phyloP scores from a whole-genome alignment of 2,797 vertebrate species.

The Phataginus tetradactyla region DNA sequence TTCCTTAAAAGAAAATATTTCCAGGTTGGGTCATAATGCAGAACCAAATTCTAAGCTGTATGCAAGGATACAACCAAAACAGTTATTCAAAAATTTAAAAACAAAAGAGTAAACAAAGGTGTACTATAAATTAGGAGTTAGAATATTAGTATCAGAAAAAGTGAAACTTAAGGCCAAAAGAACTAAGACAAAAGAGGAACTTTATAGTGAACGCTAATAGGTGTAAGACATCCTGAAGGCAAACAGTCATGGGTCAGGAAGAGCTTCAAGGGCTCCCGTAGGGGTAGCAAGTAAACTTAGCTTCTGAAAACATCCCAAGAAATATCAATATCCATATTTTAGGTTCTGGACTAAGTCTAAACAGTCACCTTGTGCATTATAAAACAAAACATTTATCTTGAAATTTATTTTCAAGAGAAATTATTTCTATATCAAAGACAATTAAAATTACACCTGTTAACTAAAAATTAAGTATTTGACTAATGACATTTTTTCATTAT shows the following conservation, averaged over 20 bases:
- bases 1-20: not conserved
- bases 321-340: not conserved
- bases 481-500: not conserved
- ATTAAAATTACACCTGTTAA: not conserved
- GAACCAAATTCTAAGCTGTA: not conserved
- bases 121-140: not conserved
- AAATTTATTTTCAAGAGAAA: constrained; percentile 35
- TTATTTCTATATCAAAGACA: not conserved
- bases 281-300: not conserved
- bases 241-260: not conserved
- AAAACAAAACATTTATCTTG: not conserved
- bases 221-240: not conserved
- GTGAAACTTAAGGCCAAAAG: not conserved
- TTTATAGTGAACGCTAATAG: not conserved
- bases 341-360: not conserved
- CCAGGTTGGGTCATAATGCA: not conserved
- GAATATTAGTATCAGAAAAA: not conserved
- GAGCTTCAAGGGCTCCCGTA: not conserved
- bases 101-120: not conserved
- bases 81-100: not conserved
- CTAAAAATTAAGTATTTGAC: not conserved
- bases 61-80: not conserved
- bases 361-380: not conserved
- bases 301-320: not conserved
- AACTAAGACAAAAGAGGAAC: not conserved